Percentiles rank a stretch among this genome's conserved stretches.
phyloP scores from a whole-genome alignment of 2,888 invertebrate genomes.

The Anthophora plumipes region DNA sequence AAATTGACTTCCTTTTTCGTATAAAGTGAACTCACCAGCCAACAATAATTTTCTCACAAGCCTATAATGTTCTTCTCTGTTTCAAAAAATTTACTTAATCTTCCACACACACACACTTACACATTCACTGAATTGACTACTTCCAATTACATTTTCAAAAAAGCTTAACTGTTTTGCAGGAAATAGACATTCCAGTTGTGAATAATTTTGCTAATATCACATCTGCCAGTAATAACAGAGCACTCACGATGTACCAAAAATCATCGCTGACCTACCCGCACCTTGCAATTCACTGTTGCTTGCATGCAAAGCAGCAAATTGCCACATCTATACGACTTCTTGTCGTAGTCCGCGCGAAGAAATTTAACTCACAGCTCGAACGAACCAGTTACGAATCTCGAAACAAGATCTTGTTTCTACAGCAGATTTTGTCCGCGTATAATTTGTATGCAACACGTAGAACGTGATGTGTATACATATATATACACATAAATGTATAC shows the following conservation, averaged over 20 bases:
- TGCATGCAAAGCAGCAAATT: slow-evolving; percentile 15
- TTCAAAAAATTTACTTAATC: too few species aligned
- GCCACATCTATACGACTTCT: neutral
- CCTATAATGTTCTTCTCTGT: too few species aligned
- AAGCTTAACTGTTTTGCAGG: too few species aligned
- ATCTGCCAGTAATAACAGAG: neutral
- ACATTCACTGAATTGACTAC: too few species aligned
- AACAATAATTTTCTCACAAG: too few species aligned
- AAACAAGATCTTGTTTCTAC: slow-evolving; percentile 33
- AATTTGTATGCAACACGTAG: slow-evolving; percentile 39
- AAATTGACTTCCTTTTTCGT: too few species aligned
- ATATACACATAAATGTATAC: too few species aligned
- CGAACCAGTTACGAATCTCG: slow-evolving; percentile 22
- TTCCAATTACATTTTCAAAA: too few species aligned
- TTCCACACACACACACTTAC: too few species aligned
- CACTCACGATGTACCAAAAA: too few species aligned
- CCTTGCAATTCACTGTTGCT: neutral
- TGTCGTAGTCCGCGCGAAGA: neutral
- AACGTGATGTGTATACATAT: neutral
- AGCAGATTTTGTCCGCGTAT: slow-evolving; percentile 10
- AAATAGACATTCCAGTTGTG: too few species aligned
- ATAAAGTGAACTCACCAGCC: too few species aligned
- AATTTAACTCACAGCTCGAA: slow-evolving; percentile 13
- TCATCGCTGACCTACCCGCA: neutral
- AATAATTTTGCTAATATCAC: neutral